Evolutionary conservation across 1,140 invertebrate species (phyloP).

Genomic region (Solenopsis invicta): DNA sequence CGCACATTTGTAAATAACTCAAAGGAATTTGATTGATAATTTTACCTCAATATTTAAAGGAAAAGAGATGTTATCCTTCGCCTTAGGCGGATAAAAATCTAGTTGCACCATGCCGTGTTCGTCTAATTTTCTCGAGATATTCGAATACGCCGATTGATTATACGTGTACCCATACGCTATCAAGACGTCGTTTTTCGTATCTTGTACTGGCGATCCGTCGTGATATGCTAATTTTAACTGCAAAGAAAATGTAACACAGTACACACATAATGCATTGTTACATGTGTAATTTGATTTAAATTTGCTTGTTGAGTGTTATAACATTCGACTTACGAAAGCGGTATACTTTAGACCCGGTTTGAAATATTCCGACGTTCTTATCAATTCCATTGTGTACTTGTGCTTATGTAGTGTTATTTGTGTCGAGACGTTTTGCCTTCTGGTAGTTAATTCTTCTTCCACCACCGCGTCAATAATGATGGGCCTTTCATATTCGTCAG

Average conservation of each 20-base stretch:
- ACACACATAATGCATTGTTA: not conserved
- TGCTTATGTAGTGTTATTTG: conserved; percentile 93
- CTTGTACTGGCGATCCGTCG: conserved; percentile 91
- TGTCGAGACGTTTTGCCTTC: conserved; percentile 93
- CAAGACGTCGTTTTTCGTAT: conserved; percentile 89
- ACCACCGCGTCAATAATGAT: conserved; percentile 93
- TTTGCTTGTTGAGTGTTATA: not conserved
- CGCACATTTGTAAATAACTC: conserved; percentile 28
- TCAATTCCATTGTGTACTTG: conserved; percentile 94
- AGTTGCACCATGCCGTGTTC: conserved; percentile 91
- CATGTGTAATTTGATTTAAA: not conserved
- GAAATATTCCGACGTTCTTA: conserved; percentile 94
- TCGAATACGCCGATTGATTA: conserved; percentile 89
- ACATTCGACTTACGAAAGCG: conserved; percentile 90
- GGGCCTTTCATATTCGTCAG: conserved; percentile 91
- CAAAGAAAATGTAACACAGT: conserved; percentile 63
- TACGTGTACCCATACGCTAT: conserved; percentile 90
- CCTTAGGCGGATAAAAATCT: conserved; percentile 90
- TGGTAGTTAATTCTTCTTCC: conserved; percentile 93
- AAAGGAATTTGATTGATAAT: conserved; percentile 24
- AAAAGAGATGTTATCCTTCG: conserved; percentile 86
- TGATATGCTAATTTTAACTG: conserved; percentile 92
- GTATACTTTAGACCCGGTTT: conserved; percentile 95
- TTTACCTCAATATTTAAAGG: conserved; percentile 89
- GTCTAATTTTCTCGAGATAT: conserved; percentile 88